Base-by-base conservation (phyloP, 2,888 invertebrate genomes). In the Cheilosia scutellata region DNA sequence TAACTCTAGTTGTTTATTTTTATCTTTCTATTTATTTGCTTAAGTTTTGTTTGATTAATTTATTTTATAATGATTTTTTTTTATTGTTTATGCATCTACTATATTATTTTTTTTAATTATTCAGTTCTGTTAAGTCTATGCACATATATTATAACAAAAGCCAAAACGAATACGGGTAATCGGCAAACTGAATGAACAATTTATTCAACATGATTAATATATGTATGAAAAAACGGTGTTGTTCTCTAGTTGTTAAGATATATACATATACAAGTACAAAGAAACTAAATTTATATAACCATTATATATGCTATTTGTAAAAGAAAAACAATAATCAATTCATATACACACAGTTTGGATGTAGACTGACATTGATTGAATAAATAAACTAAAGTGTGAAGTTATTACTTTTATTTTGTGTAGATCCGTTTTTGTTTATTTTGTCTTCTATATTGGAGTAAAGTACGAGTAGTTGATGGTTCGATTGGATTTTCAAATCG, bases 151-250 rank as follows among this genome's bases (percentile, higher is more conserved):
- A 33, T 76, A 68, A 63, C 71, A 62, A 77, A 76, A 31, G 82
- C 76, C 82, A 62, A 86, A 72, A 72, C 71, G 27, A 77, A 51
- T 72, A 82, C 86, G 86, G 86, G 82, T 86, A 72, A 68, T 80
- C 62, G 77, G 11, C 53, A 42, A 79, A 66, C 83, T 70, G 27
- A 77, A 57, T 60, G 33, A 16, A 58, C 29, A 60, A 65, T 11
- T 37, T 58, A 47, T 72, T 82, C 20, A 60, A 65, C 37, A 25
- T 47, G 47, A 65, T 51, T 13, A 5, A 11, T 16, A 44, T 2
- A 25, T 11, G 11, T n/a, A 27, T 37, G 63, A 16, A 13, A 27
- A 20, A 57, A 16, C 3, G 20, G 11, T 16, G 37, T n/a, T 33
- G 63, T 65, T 71, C 47, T 71, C 11, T 75, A 84, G 51, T 60